Evolutionary conservation across 1,140 invertebrate genomes (phyloP), one percentile per base, ranked within the genome.

Genomic region (Acromyrmex heyeri): DNA sequence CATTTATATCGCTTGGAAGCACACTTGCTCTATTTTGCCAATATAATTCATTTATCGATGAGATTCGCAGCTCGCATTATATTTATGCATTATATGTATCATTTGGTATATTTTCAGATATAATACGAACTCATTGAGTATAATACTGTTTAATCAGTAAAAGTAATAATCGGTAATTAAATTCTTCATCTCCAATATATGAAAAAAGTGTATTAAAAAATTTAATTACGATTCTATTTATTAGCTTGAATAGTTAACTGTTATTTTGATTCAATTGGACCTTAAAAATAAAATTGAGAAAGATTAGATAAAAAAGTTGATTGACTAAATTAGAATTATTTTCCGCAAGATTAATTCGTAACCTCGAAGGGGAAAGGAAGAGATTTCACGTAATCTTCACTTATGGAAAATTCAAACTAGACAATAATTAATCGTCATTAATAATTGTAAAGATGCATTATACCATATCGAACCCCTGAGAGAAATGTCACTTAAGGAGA

Each of bases 401-500:
- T n/a, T 48, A 5, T 10, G 12, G 24, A 30, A 48, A 27, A 48
- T 48, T 4, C 7, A 77, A 77, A 77, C 24, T 77, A 2, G 0
- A 44, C 59, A 30, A 78, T 64, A 78, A 64, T 78, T 65, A 30
- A n/a, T 65, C 6, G 3, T 65, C 50, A 8, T 14, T 16, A 2
- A 34, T 65, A 65, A 14, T 24, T n/a, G 34, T 50, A 24, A 50
- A 50, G 59, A 21, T 65, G 21, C 18, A 34, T 48, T 38, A 27
- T n/a, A 24, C 34, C 16, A 24, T n/a, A 62, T 62, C 55, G 55
- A 62, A 18, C 6, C 16, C 57, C 8, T 18, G 24, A 65, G 24
- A 78, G 61, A 65, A 65, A 50, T 78, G 27, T 78, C 61, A 65
- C 76, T 78, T 65, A 34, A 65, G 24, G 18, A 64, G 59, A 50